These are phyloP conservation scores for Alectoris magna DNA, from an alignment of 2,797 vertebrate species.

Conservation along the genomic window DNA sequence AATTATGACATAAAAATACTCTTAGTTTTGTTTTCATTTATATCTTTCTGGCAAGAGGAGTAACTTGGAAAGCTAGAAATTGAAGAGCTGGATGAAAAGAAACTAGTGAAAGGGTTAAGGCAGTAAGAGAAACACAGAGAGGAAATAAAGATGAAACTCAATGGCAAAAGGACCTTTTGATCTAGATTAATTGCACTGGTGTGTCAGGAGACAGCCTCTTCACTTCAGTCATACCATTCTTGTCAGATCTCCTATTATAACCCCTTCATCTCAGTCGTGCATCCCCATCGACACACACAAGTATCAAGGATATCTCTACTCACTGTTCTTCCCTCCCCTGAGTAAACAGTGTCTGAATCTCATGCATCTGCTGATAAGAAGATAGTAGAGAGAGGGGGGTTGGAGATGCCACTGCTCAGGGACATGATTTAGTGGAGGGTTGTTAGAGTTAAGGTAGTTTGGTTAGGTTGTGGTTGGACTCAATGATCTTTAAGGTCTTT, in stretches of 20 bases:
- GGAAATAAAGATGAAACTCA: background rate
- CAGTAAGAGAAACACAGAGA: background rate
- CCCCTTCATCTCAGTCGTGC: background rate
- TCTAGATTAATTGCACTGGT: background rate
- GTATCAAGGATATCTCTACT: background rate
- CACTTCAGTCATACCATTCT: background rate
- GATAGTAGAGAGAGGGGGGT: fast-evolving
- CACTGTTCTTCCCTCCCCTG: too few species aligned
- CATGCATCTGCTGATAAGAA: background rate
- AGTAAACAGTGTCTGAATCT: background rate
- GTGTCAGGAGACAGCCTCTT: background rate
- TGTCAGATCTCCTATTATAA: background rate
- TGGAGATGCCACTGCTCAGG: background rate
- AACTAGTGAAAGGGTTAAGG: background rate
- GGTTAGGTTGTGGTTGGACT: too few species aligned
- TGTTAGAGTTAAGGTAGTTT: too few species aligned
- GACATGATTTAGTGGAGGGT: too few species aligned
- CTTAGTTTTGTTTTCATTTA: background rate
- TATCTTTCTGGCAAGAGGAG: background rate
- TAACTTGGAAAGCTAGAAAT: background rate
- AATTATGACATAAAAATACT: background rate
- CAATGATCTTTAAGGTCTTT: too few species aligned
- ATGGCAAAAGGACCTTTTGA: background rate
- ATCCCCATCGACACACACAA: background rate
- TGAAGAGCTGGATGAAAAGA: background rate